These are phyloP conservation scores for Drosophila bunnanda DNA, from an alignment of 2,888 invertebrate species.

Conservation along the genomic window DNA sequence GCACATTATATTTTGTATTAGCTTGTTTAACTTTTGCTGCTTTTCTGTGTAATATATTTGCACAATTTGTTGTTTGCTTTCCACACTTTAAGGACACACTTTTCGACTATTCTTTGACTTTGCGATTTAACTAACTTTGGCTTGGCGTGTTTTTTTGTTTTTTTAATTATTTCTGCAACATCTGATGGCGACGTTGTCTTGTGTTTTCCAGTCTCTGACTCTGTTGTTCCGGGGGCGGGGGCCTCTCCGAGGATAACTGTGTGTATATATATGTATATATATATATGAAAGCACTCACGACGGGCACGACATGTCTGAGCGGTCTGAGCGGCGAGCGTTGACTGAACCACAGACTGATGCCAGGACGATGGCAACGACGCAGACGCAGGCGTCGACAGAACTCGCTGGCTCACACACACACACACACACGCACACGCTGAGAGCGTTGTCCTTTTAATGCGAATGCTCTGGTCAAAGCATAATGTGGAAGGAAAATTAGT, in stretches of 20 bases:
- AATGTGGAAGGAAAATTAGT: slow-evolving; percentile 66
- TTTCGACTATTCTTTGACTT: slow-evolving; percentile 26
- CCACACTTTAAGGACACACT: slow-evolving; percentile 59
- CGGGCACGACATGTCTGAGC: slow-evolving; percentile 78
- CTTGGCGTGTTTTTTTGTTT: slow-evolving; percentile 18
- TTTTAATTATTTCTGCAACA: slow-evolving; percentile 59
- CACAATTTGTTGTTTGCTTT: slow-evolving; percentile 53
- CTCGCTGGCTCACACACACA: slow-evolving; percentile 31
- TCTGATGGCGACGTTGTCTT: slow-evolving; percentile 55
- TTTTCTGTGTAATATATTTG: slow-evolving; percentile 23
- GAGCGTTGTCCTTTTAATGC: slow-evolving; percentile 80
- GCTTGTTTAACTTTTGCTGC: slow-evolving; percentile 17
- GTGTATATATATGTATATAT: slow-evolving; percentile 36
- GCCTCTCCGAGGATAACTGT: slow-evolving; percentile 30
- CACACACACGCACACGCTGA: slow-evolving; percentile 40
- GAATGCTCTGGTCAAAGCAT: slow-evolving; percentile 68
- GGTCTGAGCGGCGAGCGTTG: slow-evolving; percentile 81
- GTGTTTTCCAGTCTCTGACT: slow-evolving; percentile 45
- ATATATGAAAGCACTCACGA: slow-evolving; percentile 66
- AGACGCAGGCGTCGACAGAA: slow-evolving; percentile 48
- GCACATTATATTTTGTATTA: slow-evolving; percentile 61
- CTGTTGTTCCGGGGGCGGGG: slow-evolving; percentile 20
- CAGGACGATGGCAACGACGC: slow-evolving; percentile 58
- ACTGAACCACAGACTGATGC: slow-evolving; percentile 74
- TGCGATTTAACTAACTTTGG: slow-evolving; percentile 27